Evolutionary conservation across 1,140 invertebrate species (phyloP), one percentile per base, ranked within the genome.

Genomic region (Drosophila subpulchrella): DNA sequence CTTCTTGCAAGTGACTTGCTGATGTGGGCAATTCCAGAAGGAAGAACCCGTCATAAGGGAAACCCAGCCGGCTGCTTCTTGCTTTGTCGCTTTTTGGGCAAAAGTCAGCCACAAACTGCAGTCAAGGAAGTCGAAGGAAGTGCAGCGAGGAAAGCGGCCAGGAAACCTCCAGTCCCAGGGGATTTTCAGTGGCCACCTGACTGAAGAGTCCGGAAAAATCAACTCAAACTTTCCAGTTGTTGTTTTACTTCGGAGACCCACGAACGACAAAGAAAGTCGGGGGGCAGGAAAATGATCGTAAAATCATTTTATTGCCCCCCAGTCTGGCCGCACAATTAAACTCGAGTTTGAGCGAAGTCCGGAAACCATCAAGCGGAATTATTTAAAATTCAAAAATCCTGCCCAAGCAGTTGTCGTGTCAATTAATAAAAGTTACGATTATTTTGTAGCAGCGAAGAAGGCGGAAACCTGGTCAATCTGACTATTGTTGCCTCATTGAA

Each of bases 321-420:
- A 86, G 79, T 70, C 83, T 88, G 83, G 83, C 84, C 75, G 76
- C 83, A 83, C 83, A 86, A 86, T 86, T 86, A 86, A 86, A 86
- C 76, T 85, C 34, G 71, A 42, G 20, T 38, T 36, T 11, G 42
- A 15, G 42, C n/a, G 27, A 59, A 78, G 63, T 81, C 81, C 75
- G 51, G 47, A 65, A 68, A 48, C 78, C 56, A 81, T 83, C 59
- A 65, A 67, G 15, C 7, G 54, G 38, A 61, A 77, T 62, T 67
- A 60, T 72, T 48, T 61, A 62, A 57, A 74, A 56, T 53, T 54
- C 57, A 41, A 82, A 73, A 78, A 81, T 81, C 71, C 75, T 50
- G 65, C 61, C 17, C 75, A 67, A 55, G 61, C 82, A 85, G 84
- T 85, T 86, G 82, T 75, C 75, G 75, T 75, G 78, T 76, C 82